Conservation (phyloP, 2,888 invertebrate species). For the Xestia rhomboidea region DNA sequence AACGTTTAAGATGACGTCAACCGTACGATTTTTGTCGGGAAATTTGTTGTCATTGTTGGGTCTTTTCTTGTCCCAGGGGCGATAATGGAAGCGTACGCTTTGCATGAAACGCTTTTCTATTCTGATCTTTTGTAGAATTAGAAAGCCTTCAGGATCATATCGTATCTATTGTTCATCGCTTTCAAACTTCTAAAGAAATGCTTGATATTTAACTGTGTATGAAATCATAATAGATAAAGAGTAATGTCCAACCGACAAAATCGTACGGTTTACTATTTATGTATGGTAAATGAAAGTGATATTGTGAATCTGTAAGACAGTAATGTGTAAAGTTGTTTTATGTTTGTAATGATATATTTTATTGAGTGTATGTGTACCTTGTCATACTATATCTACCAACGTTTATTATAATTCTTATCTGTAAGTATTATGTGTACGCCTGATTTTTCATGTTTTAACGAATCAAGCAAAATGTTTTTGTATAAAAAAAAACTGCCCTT, state of each 20-base stretch:
- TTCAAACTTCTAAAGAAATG: not conserved
- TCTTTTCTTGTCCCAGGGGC: constrained; percentile 32
- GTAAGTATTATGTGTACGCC: not conserved
- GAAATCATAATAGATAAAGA: not conserved
- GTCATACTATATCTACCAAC: not conserved
- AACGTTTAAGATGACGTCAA: constrained; percentile 57
- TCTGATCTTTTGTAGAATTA: not conserved
- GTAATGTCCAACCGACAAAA: constrained; percentile 21
- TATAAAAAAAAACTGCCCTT: not conserved
- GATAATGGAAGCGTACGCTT: constrained; percentile 25
- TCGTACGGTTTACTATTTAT: constrained; percentile 39
- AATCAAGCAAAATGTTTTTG: not conserved
- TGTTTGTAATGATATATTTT: constrained; percentile 32
- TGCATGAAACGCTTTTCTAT: constrained; percentile 33
- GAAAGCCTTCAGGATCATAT: constrained; percentile 12
- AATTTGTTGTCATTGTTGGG: constrained; percentile 47
- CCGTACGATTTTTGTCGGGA: constrained; percentile 55
- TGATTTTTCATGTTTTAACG: not conserved
- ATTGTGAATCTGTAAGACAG: constrained; percentile 50
- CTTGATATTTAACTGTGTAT: constrained; percentile 9
- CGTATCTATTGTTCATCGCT: constrained; percentile 19
- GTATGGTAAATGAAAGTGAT: constrained; percentile 56
- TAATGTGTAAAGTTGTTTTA: constrained; percentile 41
- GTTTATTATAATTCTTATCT: not conserved
- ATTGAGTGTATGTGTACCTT: constrained; percentile 6